phyloP scores from a whole-genome alignment of 1,140 invertebrate species.

The Scylla paramamosain region DNA sequence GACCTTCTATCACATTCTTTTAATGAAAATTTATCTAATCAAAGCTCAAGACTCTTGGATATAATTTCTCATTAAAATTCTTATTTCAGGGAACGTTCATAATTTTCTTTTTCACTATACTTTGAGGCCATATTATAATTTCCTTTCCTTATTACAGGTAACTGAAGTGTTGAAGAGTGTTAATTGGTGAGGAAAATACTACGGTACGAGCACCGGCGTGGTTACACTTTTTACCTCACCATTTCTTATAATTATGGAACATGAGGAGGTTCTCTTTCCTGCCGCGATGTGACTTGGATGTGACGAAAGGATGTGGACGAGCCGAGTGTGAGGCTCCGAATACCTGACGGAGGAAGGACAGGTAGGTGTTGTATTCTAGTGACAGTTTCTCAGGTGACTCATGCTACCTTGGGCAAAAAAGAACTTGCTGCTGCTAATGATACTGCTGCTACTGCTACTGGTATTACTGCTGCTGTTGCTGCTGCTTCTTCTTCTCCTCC shows the following conservation, averaged over 20 bases:
- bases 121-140: slow-evolving; percentile 24
- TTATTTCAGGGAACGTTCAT: slow-evolving; percentile 22
- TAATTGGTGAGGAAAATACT: not conserved
- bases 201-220: not conserved
- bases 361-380: no score
- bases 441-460: no score
- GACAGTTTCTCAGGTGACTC: no score
- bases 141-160: not conserved
- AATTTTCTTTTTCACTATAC: not conserved
- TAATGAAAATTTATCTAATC: slow-evolving; percentile 25
- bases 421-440: no score
- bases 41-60: slow-evolving; percentile 22
- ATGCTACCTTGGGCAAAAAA: no score
- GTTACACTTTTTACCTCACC: not conserved
- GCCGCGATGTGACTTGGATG: no score
- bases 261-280: no score
- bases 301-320: no score
- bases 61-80: slow-evolving; percentile 25
- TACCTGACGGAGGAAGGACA: no score
- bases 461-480: no score
- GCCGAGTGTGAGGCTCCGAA: no score
- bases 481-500: no score
- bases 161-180: not conserved
- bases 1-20: slow-evolving; percentile 4
- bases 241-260: not conserved